Evolutionary conservation across 37 sponge, comb jelly and placozoan genomes (phyloP), one percentile per base, ranked within the genome.

Genomic region (Axinella damicornis): DNA sequence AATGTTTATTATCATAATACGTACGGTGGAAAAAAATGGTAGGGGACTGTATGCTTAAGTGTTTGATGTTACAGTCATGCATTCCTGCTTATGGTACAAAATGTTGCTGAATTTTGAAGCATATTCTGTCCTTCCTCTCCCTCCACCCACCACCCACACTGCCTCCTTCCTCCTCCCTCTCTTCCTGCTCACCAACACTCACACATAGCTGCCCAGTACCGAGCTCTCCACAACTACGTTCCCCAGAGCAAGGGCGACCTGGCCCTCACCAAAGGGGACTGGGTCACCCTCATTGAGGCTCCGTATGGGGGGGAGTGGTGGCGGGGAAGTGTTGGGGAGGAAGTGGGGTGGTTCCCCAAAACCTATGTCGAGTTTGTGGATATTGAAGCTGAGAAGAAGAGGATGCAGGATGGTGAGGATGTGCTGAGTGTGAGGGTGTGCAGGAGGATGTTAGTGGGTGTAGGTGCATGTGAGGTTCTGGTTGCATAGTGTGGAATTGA

Each of bases 231-330:
- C 46, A 35, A 76, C 83, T 89, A 93, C 69, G 30, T 76, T 38
- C 90, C 94, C 33, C 78, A 85, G 74, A 76, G 28, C 21, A 72
- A 73, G 25, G 89, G 57, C 55, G 91, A 94, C 74, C 61, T 94
- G 35, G 53, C 36, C 19, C 69, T 94, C 77, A 46, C 71, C 57
- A 66, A 71, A 25, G 91, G 91, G 1, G 94, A 94, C 37, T 66
- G 83, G 40, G 85, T 94, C 56, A 78, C 63, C 20, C 74, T 94
- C 34, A 28, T 80, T 60, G 91, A 90, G 87, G 55, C 74, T 15
- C 88, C 87, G 33, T 64, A 62, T 54, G 85, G 85, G 20, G 89
- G 89, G 21, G 77, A 74, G 6, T 81, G 88, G 88, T 81, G 88
- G 88, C 31, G 60, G 39, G 88, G 82, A 39, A 35, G 21, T 32